A percentile compares a stretch with the other conserved stretches of the same genome.
These are phyloP conservation scores for Leptocoma aspasia DNA, from an alignment of 2,113 vertebrate species.

Conservation along the genomic window DNA sequence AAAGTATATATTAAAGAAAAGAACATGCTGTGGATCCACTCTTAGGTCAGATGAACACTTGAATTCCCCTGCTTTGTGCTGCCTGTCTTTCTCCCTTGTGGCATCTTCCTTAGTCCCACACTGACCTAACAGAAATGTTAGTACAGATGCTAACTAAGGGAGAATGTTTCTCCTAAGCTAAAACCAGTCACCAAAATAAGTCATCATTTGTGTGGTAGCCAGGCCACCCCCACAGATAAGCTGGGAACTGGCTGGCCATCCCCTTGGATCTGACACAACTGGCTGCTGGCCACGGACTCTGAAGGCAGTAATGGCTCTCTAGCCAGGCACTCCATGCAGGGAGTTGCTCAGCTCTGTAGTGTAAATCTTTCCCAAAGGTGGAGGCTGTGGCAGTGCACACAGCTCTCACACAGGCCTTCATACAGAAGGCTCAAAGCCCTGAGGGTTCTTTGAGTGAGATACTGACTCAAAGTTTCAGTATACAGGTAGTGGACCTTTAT, in stretches of 20 bases:
- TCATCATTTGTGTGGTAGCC: background rate
- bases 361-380: background rate
- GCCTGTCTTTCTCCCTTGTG: background rate
- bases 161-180: background rate
- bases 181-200: background rate
- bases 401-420: background rate
- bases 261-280: background rate
- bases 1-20: background rate
- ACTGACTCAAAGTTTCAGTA: background rate
- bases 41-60: background rate
- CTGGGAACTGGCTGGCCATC: background rate
- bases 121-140: background rate
- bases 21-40: background rate
- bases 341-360: background rate
- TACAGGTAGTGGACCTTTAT: background rate
- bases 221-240: background rate
- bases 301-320: background rate
- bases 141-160: background rate
- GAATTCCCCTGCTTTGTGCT: background rate
- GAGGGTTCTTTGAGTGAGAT: background rate
- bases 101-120: background rate
- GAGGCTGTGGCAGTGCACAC: background rate
- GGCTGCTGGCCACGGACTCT: background rate
- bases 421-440: background rate
- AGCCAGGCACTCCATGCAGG: background rate